These are phyloP conservation scores for Sialis lutaria DNA, from an alignment of 2,888 invertebrate species.

Conservation along the genomic window DNA sequence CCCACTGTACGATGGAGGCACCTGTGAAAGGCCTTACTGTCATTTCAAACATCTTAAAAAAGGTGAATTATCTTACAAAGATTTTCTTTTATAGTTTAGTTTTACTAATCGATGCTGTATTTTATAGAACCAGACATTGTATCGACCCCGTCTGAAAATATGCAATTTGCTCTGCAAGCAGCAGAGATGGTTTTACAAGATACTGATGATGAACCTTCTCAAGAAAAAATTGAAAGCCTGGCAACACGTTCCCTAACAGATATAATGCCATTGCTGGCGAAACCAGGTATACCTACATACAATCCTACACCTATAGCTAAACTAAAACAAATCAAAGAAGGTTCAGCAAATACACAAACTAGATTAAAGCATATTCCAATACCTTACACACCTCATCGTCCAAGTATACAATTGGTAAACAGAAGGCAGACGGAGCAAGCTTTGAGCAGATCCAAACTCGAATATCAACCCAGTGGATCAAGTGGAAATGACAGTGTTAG, in stretches of 20 bases:
- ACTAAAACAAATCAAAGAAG: not conserved
- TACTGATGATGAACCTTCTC: no score
- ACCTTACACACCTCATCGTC: not conserved
- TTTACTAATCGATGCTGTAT: no score
- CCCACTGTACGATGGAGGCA: constrained; percentile 63
- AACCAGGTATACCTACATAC: not conserved
- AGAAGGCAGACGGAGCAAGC: no score
- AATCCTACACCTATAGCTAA: not conserved
- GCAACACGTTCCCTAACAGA: no score
- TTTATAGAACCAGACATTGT: not conserved
- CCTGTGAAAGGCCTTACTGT: constrained; percentile 80
- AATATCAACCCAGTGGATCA: not conserved
- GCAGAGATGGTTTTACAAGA: not conserved
- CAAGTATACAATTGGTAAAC: not conserved
- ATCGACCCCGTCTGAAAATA: not conserved
- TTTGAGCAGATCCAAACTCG: no score
- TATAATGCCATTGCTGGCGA: no score
- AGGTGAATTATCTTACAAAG: constrained; percentile 10
- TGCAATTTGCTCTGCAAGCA: not conserved
- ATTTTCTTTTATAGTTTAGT: not conserved
- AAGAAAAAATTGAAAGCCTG: no score
- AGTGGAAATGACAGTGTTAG: not conserved
- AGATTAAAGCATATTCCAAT: not conserved
- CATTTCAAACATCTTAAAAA: constrained; percentile 75
- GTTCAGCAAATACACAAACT: not conserved